These are phyloP conservation scores for Drosophila lowei DNA, from an alignment of 1,140 invertebrate species.

Conservation along the genomic window DNA sequence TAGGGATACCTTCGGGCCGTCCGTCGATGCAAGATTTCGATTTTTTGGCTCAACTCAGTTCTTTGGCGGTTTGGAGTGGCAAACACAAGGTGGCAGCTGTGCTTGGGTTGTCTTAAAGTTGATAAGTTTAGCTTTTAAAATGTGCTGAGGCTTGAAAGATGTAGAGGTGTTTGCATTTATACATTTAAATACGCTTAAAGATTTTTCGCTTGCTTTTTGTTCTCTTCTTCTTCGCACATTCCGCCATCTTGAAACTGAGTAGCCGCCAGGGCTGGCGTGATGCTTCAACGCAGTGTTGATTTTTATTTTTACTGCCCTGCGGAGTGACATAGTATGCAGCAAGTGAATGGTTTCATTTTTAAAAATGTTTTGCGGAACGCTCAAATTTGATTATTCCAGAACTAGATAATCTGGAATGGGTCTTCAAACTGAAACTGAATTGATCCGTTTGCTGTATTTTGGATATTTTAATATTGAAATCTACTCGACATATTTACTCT, in stretches of 20 bases:
- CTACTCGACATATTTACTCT: too few relatives aligned
- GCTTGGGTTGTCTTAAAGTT: conserved; percentile 48
- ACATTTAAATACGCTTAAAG: conserved; percentile 70
- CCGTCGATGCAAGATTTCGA: conserved; percentile 57
- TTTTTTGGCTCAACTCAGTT: conserved; percentile 55
- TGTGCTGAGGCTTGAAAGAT: conserved; percentile 45
- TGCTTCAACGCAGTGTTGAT: too few relatives aligned
- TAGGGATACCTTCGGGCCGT: conserved; percentile 31
- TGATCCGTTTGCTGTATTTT: too few relatives aligned
- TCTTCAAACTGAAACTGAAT: too few relatives aligned
- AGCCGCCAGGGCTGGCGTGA: too few relatives aligned
- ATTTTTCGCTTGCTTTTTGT: conserved; percentile 78
- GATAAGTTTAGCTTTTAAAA: conserved; percentile 34
- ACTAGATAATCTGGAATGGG: too few relatives aligned
- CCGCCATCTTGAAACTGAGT: conserved; percentile 42
- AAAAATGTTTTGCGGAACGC: too few relatives aligned
- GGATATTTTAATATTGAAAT: too few relatives aligned
- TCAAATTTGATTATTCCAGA: too few relatives aligned
- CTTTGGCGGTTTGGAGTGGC: conserved; percentile 13
- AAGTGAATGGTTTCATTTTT: too few relatives aligned
- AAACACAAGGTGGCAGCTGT: conserved; percentile 48
- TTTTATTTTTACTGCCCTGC: too few relatives aligned
- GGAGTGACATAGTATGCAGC: too few relatives aligned
- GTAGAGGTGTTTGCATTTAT: conserved; percentile 56
- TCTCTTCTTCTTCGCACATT: conserved; percentile 70